Evolutionary conservation across 23 tunicate species (phyloP).

Genomic region (Phallusia fumigata): DNA sequence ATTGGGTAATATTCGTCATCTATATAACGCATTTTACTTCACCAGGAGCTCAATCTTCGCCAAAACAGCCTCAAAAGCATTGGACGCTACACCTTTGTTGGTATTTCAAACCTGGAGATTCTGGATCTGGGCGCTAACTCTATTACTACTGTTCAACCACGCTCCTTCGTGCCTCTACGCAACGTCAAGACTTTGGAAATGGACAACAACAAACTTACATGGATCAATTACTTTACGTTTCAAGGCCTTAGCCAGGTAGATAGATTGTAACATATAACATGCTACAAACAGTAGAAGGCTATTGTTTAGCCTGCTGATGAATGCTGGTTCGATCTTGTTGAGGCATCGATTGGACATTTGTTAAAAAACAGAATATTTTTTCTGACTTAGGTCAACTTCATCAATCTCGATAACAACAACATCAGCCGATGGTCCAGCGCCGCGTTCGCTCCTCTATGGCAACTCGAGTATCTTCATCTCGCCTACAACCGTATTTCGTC

Average conservation of each 20-base stretch:
- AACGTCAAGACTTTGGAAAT: slow-evolving; percentile 21
- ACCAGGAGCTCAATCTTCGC: slow-evolving; percentile 35
- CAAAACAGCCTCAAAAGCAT: too few species aligned
- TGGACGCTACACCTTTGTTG: too few species aligned
- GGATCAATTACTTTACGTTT: slow-evolving; percentile 31
- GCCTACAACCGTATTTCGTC: too few species aligned
- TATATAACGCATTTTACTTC: too few species aligned
- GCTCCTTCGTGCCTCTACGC: slow-evolving; percentile 22
- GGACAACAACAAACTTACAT: too few species aligned
- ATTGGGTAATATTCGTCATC: too few species aligned
- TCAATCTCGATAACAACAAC: too few species aligned
- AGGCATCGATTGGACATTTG: neutral
- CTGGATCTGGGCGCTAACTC: slow-evolving; percentile 22
- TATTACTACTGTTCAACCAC: slow-evolving; percentile 20
- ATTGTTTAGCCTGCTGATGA: too few species aligned
- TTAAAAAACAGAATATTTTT: neutral
- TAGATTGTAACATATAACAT: neutral
- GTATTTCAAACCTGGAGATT: too few species aligned
- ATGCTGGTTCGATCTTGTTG: neutral
- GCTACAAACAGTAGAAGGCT: neutral
- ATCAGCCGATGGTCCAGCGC: too few species aligned
- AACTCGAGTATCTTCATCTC: too few species aligned
- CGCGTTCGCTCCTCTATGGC: too few species aligned
- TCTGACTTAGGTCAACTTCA: neutral
- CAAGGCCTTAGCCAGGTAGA: slow-evolving; percentile 31